Evolutionary conservation across 2,888 invertebrate species (phyloP).

Genomic region (Brachyopa scutellaris): DNA sequence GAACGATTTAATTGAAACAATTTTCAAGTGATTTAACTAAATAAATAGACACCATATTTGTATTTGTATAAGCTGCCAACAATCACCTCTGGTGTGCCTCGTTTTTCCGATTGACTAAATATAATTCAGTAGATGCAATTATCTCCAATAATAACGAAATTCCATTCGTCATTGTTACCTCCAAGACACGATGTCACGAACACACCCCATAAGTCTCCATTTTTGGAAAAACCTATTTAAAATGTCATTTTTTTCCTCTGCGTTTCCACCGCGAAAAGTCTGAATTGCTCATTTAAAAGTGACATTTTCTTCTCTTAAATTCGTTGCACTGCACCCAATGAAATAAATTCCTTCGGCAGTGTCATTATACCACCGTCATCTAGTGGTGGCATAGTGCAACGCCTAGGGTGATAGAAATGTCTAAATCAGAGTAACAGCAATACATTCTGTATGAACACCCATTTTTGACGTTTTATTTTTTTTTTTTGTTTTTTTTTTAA

Average conservation of each 20-base stretch:
- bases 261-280: constrained; percentile 40
- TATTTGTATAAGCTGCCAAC: not conserved
- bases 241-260: constrained; percentile 3
- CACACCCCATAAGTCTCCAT: constrained; percentile 53
- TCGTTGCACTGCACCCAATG: constrained; percentile 53
- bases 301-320: constrained; percentile 27
- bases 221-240: constrained; percentile 58
- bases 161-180: constrained; percentile 59
- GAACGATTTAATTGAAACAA: constrained; percentile 33
- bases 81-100: not conserved
- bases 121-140: constrained; percentile 59
- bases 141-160: constrained; percentile 63
- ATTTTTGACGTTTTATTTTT: constrained; percentile 60
- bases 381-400: constrained; percentile 33
- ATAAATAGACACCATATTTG: constrained; percentile 55
- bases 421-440: constrained; percentile 33
- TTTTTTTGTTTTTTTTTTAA: too few species aligned
- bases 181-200: constrained; percentile 48
- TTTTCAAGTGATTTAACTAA: constrained; percentile 58
- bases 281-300: constrained; percentile 62
- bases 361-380: constrained; percentile 23
- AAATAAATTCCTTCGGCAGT: constrained; percentile 22
- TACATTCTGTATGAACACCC: constrained; percentile 55
- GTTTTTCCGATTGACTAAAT: constrained; percentile 38
- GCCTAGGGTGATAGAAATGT: constrained; percentile 64